Base-by-base conservation (phyloP, 1,140 invertebrate genomes). In the Lasioglossum baleicum region DNA sequence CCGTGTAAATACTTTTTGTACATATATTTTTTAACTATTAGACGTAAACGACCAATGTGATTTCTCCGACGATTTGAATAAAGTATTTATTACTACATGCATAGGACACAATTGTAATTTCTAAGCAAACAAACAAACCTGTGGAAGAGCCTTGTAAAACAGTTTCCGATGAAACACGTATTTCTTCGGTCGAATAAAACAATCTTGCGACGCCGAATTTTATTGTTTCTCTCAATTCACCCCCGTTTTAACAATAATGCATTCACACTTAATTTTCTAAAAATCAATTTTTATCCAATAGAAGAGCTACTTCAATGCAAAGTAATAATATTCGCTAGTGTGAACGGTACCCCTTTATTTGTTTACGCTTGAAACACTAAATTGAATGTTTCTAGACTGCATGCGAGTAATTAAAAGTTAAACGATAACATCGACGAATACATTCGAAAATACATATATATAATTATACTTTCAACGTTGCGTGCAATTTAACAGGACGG, bases 1-100 rank as follows among this genome's bases (percentile, higher is more conserved):
- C 73, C 84, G 80, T 87, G 85, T 87, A 87, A 74, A 87, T 87
- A 87, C 67, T 84, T 87, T 26, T 77, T 87, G 76, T 87, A 86
- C 61, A 87, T 87, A 64, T 35, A 87, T 84, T 87, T 87, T 87
- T 87, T 86, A 86, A 85, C 83, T 67, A 76, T 81, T 83, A 82
- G 53, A 81, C 68, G 51, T 82, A 87, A 26, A 80, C 64, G 70
- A 86, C 83, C 82, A 87, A 87, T 80, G 67, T 84, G 74, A 83
- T 80, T 86, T 53, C 61, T 84, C 78, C 31, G 74, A 84, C 64
- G 73, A 74, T 77, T 84, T 75, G 65, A 87, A 87, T 84, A 87
- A 87, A 87, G 71, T 87, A 87, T 87, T 87, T 87, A 87, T 87
- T 87, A 83, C 53, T 53, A 72, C 35, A 15, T 11, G 42, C 51